Evolutionary conservation across 1,140 invertebrate species (phyloP).

Genomic region (Diorhabda carinulata): DNA sequence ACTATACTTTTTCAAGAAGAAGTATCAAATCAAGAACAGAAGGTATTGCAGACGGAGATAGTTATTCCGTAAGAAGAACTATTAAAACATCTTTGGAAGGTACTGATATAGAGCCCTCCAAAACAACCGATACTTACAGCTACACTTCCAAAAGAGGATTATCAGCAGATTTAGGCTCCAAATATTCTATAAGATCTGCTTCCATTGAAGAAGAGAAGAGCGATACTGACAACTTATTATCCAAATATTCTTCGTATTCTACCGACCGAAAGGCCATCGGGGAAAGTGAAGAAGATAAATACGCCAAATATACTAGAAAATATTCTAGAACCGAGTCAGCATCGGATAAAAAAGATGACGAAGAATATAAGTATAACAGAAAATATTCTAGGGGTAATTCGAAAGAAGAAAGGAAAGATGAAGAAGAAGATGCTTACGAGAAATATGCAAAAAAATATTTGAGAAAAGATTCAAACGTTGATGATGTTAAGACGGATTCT

Average conservation of each 20-base stretch:
- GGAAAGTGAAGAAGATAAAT: constrained; percentile 41
- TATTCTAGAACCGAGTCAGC: constrained; percentile 33
- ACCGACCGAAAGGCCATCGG: constrained; percentile 26
- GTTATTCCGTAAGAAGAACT: constrained; percentile 35
- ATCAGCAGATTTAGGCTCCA: constrained; percentile 26
- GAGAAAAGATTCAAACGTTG: constrained; percentile 33
- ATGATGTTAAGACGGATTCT: constrained; percentile 30
- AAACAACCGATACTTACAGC: constrained; percentile 14
- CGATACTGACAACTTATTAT: constrained; percentile 34
- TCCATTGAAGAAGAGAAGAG: constrained; percentile 32
- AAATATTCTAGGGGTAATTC: constrained; percentile 49
- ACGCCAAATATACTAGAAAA: constrained; percentile 40
- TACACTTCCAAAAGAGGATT: constrained; percentile 24
- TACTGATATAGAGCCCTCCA: constrained; percentile 23
- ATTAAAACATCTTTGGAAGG: constrained; percentile 33
- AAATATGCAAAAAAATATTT: constrained; percentile 35
- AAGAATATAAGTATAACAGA: constrained; percentile 56
- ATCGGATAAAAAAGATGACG: constrained; percentile 50
- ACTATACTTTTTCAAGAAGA: constrained; percentile 32
- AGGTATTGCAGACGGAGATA: constrained; percentile 33
- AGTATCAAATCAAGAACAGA: constrained; percentile 27
- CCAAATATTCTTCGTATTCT: constrained; percentile 36
- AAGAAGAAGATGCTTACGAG: constrained; percentile 33
- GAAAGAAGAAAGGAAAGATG: constrained; percentile 25
- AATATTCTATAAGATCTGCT: constrained; percentile 35